A percentile compares a stretch with the other conserved stretches of the same genome.
Evolutionary conservation across 2,797 vertebrate genomes (phyloP).

Genomic region (Zalophus californianus): DNA sequence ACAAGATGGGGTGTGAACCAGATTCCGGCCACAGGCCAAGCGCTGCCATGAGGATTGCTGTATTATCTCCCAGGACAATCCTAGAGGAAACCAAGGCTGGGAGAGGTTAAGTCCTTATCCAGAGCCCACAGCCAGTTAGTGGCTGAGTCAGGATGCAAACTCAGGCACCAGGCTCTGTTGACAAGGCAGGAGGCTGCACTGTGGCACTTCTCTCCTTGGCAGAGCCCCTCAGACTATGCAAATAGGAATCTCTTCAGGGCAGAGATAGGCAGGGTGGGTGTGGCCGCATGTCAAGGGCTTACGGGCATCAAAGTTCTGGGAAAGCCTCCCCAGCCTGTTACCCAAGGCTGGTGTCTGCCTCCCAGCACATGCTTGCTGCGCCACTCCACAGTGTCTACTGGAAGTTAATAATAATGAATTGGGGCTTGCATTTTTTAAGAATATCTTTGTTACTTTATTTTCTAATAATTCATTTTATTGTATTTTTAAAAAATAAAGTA

Average conservation of each 20-base stretch:
- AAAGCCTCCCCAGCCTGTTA: not conserved
- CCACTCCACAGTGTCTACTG: not conserved
- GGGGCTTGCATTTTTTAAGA: not conserved
- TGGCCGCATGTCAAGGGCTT: not conserved
- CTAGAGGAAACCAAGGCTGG: not conserved
- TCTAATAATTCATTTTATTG: conserved; percentile 10
- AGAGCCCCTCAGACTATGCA: not conserved
- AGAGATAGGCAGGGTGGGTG: not conserved
- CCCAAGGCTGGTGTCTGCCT: not conserved
- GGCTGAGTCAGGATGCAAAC: not conserved
- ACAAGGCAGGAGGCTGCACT: not conserved
- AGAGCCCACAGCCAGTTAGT: not conserved
- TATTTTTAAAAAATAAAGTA: conserved; percentile 34
- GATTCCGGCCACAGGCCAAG: not conserved
- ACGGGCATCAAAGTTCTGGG: not conserved
- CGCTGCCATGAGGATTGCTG: not conserved
- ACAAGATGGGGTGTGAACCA: not conserved
- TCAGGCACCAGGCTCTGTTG: not conserved
- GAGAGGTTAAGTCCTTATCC: not conserved
- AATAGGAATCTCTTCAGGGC: not conserved
- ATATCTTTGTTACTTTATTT: conserved; percentile 40
- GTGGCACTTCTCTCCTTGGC: not conserved
- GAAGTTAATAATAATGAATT: not conserved
- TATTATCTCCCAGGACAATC: not conserved
- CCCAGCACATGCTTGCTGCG: accelerated